Base-by-base conservation (phyloP, 2,888 invertebrate genomes). In the Aphodius sticticus region DNA sequence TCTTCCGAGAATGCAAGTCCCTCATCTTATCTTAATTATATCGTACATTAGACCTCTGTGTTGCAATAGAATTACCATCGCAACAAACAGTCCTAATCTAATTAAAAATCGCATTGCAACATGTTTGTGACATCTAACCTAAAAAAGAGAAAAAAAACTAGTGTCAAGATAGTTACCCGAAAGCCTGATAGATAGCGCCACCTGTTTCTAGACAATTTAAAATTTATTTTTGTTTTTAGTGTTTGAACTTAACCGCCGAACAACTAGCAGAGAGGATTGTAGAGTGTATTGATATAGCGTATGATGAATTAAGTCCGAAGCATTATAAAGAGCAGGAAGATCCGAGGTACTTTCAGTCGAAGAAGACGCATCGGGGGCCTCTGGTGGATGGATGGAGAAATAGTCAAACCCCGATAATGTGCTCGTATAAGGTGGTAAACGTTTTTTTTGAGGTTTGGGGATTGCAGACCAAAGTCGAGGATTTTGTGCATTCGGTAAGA, bases 381-480 rank as follows among this genome's bases (percentile, higher is more conserved):
- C 89, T 97, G 6, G 91, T 94, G 16, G 95, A 96, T 87, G 96
- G 95, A 3, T 97, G 97, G 97, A 90, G 93, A 77, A 93, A 94
- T 15, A 91, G 90, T 0, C 92, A 92, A 38, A 91, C 92, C 81
- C 97, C 97, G 0, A 93, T 97, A 76, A 97, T 97, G 97, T 97
- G 97, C 89, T 97, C 97, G 81, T 98, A 98, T 87, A 97, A 98
- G 89, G 90, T 95, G 77, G 97, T 97, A 0, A 92, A 94, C 86
- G 95, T 95, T 53, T 95, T 94, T 81, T 97, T 97, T 88, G 97
- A 97, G 89, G 95, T 98, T 5, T 97, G 97, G 96, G 97, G 97
- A 0, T 89, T 97, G 81, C 97, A 97, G 89, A 96, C 96, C 1
- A 93, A 93, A 88, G 96, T 96, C 0, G 97, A 97, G 89, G 95